Conservation (phyloP, 2,797 vertebrate genomes). For the Poecilia gillii region DNA sequence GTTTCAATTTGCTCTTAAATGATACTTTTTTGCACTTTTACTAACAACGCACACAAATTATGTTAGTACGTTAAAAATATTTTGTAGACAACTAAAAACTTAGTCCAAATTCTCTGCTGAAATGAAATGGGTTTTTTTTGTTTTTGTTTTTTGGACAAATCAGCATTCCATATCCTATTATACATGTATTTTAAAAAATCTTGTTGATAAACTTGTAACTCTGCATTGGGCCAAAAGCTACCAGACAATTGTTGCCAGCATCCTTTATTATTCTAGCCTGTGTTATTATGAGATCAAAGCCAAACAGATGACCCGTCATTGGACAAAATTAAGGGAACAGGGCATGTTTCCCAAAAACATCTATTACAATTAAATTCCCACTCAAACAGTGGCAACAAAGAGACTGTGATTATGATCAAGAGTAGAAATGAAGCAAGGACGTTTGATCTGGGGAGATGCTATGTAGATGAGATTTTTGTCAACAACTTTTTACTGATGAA, state of each 20-base stretch:
- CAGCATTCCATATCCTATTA: not conserved
- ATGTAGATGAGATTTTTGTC: not conserved
- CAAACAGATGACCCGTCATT: not conserved
- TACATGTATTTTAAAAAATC: not conserved
- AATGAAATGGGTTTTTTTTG: not conserved
- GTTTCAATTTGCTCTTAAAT: too few species aligned
- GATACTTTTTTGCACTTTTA: too few species aligned
- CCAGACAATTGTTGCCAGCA: not conserved
- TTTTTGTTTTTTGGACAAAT: not conserved
- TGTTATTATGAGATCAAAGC: not conserved
- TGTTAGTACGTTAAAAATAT: not conserved
- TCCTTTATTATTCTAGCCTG: not conserved
- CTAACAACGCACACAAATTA: not conserved
- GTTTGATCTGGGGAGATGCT: not conserved
- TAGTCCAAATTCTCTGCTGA: not conserved
- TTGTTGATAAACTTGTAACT: not conserved
- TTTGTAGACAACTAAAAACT: not conserved
- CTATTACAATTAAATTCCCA: not conserved
- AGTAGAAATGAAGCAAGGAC: not conserved
- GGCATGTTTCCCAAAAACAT: not conserved
- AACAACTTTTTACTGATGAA: not conserved
- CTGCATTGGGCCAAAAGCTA: not conserved
- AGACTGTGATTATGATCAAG: not conserved
- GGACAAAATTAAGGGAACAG: not conserved
- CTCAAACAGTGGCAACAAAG: not conserved